phyloP scores from a whole-genome alignment of 2,797 vertebrate genomes.

The Syngnathus rostellatus region DNA sequence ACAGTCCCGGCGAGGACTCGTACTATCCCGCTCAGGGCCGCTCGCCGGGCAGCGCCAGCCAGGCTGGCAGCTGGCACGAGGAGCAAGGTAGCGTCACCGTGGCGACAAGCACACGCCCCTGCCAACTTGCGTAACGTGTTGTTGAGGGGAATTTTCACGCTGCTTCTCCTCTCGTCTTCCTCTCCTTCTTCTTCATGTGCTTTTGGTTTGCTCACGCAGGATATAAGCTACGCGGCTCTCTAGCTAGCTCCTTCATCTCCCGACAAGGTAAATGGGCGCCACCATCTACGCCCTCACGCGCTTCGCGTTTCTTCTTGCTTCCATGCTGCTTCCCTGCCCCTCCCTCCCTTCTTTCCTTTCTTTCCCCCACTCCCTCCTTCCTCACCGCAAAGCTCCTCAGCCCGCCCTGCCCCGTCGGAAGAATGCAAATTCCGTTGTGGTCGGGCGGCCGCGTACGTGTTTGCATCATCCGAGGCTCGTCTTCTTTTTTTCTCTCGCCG shows the following conservation, averaged over 20 bases:
- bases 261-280: constrained; percentile 69
- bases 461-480: too few relatives aligned
- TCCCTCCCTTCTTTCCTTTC: too few relatives aligned
- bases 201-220: constrained; percentile 57
- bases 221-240: constrained; percentile 78
- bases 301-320: constrained; percentile 19
- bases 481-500: too few relatives aligned
- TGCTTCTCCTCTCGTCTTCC: constrained; percentile 52
- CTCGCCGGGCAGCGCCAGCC: constrained; percentile 89
- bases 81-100: constrained; percentile 81
- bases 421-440: too few relatives aligned
- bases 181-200: constrained; percentile 25
- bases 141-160: constrained; percentile 43
- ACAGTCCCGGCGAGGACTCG: constrained; percentile 93
- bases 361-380: too few relatives aligned
- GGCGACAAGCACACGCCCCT: not conserved
- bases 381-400: too few relatives aligned
- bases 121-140: constrained; percentile 16
- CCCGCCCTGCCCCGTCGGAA: too few relatives aligned
- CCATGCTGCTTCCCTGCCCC: too few relatives aligned
- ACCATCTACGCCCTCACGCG: constrained; percentile 3
- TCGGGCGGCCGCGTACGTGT: too few relatives aligned
- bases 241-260: constrained; percentile 79
- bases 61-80: constrained; percentile 95
- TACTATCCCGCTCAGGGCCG: constrained; percentile 92